Conservation (phyloP, 2,113 vertebrate genomes). For the Okapia johnstoni region DNA sequence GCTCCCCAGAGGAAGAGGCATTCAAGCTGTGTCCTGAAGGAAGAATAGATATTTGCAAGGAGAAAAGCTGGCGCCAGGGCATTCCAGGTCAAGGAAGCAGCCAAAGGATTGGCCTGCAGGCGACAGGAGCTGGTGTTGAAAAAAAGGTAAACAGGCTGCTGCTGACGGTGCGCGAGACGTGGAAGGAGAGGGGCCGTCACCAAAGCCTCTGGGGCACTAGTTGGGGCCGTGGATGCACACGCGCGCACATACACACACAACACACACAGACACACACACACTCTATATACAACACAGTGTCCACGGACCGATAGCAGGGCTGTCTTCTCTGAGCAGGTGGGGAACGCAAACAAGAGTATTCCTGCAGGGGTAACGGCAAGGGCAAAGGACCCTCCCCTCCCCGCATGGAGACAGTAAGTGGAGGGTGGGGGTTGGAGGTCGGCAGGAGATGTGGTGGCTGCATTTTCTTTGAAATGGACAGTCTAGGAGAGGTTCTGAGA, state of each 20-base stretch:
- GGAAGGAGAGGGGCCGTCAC: not conserved
- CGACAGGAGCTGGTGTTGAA: not conserved
- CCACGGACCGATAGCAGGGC: rapidly evolving
- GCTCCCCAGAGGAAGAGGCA: not conserved
- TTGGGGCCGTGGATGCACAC: rapidly evolving
- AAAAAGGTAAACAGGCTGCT: not conserved
- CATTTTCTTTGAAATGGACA: not conserved
- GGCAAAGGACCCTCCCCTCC: not conserved
- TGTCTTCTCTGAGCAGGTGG: not conserved
- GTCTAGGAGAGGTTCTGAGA: not conserved
- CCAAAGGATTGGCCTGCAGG: not conserved
- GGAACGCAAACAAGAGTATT: too few species aligned
- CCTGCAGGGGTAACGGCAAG: not conserved
- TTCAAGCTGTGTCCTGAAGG: not conserved
- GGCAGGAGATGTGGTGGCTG: rapidly evolving
- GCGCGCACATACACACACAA: rapidly evolving
- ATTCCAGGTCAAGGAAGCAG: not conserved
- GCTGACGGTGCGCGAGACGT: too few species aligned
- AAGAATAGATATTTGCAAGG: too few species aligned
- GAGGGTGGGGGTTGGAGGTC: not conserved
- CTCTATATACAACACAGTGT: rapidly evolving
- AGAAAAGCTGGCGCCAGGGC: not conserved
- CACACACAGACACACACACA: not conserved
- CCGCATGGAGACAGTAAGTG: not conserved
- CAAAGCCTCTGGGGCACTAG: too few species aligned